phyloP scores from a whole-genome alignment of 2,113 vertebrate species.

The Proteles cristata region DNA sequence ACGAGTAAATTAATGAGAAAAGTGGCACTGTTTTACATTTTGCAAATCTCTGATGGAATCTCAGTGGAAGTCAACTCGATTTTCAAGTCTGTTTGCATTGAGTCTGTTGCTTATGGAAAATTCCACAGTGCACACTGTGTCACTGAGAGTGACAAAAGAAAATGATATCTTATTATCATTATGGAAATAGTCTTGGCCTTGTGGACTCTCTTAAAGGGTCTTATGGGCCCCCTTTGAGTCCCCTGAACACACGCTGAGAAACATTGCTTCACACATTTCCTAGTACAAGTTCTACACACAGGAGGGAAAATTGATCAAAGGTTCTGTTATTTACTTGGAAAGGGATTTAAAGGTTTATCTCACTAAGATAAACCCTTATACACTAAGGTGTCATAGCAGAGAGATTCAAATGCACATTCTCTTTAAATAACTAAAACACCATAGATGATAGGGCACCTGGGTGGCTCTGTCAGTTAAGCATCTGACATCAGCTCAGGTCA shows the following conservation, averaged over 20 bases:
- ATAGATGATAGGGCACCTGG: background rate
- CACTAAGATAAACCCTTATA: background rate
- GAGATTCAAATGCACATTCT: background rate
- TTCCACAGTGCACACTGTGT: background rate
- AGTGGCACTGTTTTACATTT: background rate
- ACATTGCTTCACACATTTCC: background rate
- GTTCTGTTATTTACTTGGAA: background rate
- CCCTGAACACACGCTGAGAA: background rate
- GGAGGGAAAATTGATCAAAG: background rate
- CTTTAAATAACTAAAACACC: background rate
- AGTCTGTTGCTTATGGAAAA: background rate
- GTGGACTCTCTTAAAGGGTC: background rate
- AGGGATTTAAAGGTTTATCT: background rate
- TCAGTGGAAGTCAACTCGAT: background rate
- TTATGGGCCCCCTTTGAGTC: background rate
- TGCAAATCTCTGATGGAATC: background rate
- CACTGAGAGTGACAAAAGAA: background rate
- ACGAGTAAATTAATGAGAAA: slow-evolving; percentile 36
- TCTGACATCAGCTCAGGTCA: too few relatives aligned
- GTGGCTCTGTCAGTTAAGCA: too few relatives aligned
- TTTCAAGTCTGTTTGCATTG: background rate
- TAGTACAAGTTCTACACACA: background rate
- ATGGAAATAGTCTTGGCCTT: background rate
- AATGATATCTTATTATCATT: background rate
- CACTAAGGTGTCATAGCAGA: background rate